Evolutionary conservation across 2,888 invertebrate species (phyloP).

Genomic region (Melipona beecheii): DNA sequence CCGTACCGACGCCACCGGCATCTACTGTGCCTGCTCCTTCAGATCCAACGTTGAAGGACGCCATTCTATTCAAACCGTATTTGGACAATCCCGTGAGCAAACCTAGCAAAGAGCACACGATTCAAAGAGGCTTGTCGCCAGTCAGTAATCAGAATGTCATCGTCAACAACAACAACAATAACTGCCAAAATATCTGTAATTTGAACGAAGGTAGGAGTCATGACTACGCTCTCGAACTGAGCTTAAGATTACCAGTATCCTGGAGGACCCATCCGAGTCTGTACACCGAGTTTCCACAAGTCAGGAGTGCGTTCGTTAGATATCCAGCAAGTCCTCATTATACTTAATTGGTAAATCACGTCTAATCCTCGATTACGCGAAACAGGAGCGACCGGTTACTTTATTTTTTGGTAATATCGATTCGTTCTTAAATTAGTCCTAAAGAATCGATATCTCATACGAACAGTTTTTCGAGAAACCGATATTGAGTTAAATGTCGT

Average conservation of each 20-base stretch:
- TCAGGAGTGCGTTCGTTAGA: constrained; percentile 81
- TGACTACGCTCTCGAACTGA: constrained; percentile 77
- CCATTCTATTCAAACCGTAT: constrained; percentile 92
- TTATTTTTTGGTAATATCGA: not conserved
- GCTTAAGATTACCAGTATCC: constrained; percentile 77
- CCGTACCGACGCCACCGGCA: constrained; percentile 68
- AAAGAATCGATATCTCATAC: not conserved
- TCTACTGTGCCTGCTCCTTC: constrained; percentile 59
- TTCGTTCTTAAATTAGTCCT: not conserved
- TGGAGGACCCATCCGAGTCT: constrained; percentile 70
- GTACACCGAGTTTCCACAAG: constrained; percentile 72
- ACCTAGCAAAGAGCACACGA: constrained; percentile 65
- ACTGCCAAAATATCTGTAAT: constrained; percentile 77
- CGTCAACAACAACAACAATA: constrained; percentile 79
- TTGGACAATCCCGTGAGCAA: constrained; percentile 88
- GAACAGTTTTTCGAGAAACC: not conserved
- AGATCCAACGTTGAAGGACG: constrained; percentile 85
- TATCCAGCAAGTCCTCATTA: constrained; percentile 80
- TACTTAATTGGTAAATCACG: constrained; percentile 54
- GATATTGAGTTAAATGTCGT: not conserved
- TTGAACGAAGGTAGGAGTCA: constrained; percentile 75
- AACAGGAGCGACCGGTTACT: not conserved
- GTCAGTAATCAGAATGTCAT: constrained; percentile 51
- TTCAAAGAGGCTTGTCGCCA: constrained; percentile 63
- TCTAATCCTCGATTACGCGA: constrained; percentile 24